Evolutionary conservation across 2,113 vertebrate genomes (phyloP).

Genomic region (Hydropotes inermis): DNA sequence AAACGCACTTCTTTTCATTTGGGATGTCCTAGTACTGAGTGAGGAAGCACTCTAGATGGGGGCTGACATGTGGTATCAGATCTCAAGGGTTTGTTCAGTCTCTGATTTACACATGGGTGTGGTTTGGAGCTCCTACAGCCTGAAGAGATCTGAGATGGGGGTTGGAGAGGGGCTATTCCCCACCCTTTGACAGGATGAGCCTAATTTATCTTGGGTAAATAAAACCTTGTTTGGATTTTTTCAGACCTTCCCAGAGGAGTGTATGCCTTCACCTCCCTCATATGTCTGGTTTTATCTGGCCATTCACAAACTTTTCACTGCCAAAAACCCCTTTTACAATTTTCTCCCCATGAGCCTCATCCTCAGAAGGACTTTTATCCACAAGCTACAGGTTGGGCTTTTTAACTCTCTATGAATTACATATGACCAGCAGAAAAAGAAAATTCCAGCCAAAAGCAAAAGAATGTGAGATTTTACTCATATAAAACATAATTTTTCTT

Average conservation of each 20-base stretch:
- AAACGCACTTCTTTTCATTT: background rate
- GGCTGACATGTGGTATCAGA: background rate
- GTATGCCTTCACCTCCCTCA: background rate
- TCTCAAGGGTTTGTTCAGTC: background rate
- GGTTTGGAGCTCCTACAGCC: background rate
- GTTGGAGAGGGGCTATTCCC: background rate
- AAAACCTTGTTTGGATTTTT: background rate
- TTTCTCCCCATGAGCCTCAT: background rate
- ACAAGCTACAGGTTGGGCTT: background rate
- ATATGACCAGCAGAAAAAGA: constrained; percentile 1
- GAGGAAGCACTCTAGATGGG: background rate
- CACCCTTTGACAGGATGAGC: background rate
- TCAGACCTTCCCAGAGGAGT: background rate
- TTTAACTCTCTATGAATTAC: background rate
- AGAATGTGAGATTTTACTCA: background rate
- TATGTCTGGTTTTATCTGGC: background rate
- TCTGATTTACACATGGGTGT: background rate
- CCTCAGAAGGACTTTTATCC: background rate
- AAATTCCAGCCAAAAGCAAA: background rate
- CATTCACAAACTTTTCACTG: background rate
- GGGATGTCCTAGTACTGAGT: background rate
- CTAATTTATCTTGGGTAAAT: background rate
- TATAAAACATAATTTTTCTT: background rate
- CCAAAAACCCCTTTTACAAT: background rate
- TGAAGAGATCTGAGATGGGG: background rate